Percentiles rank a stretch among this genome's conserved stretches.
Evolutionary conservation across 2,797 vertebrate species (phyloP).

Genomic region (Pagetopsis macropterus): DNA sequence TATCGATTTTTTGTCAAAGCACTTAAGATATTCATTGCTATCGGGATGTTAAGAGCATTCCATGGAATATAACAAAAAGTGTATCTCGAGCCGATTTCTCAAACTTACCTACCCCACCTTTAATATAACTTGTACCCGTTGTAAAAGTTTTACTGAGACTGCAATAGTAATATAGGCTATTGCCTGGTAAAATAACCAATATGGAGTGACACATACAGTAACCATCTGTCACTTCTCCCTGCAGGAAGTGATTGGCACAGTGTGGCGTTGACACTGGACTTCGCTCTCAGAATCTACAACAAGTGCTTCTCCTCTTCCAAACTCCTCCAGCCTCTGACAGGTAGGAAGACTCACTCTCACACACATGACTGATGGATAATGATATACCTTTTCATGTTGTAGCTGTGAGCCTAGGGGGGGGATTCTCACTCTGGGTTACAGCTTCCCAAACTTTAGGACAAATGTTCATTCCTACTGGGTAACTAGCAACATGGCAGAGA

Average conservation of each 20-base stretch:
- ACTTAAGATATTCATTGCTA: no score
- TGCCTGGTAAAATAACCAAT: no score
- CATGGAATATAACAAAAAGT: no score
- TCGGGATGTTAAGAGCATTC: no score
- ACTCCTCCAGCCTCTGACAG: conserved; percentile 39
- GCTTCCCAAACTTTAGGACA: neutral
- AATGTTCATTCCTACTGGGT: neutral
- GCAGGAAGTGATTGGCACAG: neutral
- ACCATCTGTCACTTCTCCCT: neutral
- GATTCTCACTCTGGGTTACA: neutral
- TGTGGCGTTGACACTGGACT: conserved; percentile 15
- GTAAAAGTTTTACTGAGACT: neutral
- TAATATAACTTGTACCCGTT: no score
- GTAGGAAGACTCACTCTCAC: conserved; percentile 44
- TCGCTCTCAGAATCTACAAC: conserved; percentile 11
- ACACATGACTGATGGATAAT: neutral
- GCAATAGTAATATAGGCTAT: neutral
- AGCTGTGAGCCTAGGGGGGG: neutral
- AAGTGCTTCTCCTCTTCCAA: conserved; percentile 19
- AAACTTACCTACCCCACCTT: no score
- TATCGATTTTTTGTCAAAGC: no score
- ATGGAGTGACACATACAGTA: no score
- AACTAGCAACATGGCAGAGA: neutral
- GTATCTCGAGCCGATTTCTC: no score
- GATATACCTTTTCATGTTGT: no score